Conservation (phyloP, 2,113 vertebrate species). For the Chinchilla lanigera region DNA sequence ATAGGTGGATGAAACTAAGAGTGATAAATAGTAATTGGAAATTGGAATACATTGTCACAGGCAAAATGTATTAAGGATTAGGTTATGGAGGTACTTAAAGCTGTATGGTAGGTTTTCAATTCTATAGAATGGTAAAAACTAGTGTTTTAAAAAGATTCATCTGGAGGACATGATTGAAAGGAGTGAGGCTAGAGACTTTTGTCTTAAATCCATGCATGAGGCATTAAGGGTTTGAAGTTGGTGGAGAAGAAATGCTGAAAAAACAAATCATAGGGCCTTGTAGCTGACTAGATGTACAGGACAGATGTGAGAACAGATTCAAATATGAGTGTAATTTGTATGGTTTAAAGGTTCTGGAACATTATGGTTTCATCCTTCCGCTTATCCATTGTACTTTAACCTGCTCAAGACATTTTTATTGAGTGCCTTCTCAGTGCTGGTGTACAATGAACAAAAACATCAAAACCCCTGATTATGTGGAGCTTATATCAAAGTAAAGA, state of each 20-base stretch:
- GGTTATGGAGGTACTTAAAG: not conserved
- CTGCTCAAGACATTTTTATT: not conserved
- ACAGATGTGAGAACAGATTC: not conserved
- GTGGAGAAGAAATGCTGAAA: conserved; percentile 6
- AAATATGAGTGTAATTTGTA: not conserved
- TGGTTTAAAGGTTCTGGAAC: not conserved
- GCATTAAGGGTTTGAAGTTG: not conserved
- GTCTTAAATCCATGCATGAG: not conserved
- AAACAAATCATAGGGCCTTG: not conserved
- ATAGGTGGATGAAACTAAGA: not conserved
- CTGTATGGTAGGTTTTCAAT: not conserved
- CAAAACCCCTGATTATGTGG: not conserved
- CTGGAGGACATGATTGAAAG: conserved; percentile 1
- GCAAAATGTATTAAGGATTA: not conserved
- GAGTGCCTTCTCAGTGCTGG: not conserved
- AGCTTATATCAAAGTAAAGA: not conserved
- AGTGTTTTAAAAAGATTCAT: not conserved
- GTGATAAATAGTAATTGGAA: not conserved
- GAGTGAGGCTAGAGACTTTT: not conserved
- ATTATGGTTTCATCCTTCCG: not conserved
- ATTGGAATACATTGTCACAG: not conserved
- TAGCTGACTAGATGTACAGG: not conserved
- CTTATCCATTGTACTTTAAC: not conserved
- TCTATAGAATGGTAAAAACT: not conserved
- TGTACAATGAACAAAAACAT: not conserved